Base-by-base conservation (phyloP, 2,888 invertebrate genomes). In the Dastarcus helophoroides region DNA sequence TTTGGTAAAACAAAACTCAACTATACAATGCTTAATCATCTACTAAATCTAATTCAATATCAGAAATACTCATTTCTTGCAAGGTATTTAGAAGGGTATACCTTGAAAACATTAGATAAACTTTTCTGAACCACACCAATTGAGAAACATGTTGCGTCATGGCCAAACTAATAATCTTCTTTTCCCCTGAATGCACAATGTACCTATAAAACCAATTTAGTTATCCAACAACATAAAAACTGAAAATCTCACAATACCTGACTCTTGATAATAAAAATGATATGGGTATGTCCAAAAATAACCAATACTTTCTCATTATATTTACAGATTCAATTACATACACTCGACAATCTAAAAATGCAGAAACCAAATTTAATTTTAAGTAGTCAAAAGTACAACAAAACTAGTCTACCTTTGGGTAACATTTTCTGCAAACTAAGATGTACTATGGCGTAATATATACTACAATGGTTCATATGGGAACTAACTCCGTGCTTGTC, bases 401-500 rank as follows among this genome's bases (percentile, higher is more conserved):
- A 26, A 23, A 19, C 14, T 21, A 17, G 16, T 73, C 71, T 59
- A 82, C 82, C 71, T 58, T 71, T 66, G 45, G 83, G 83, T 63
- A 84, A 68, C 57, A 73, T 67, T 53, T 75, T 76, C 47, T 80
- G 76, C 54, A 83, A 69, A 58, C 79, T 79, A 53, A 88, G 69
- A 50, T 81, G 77, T 31, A 82, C 80, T 29, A 85, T 68, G 31
- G 82, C 83, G 64, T 79, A 81, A 58, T 81, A 88, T 39, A 88
- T 73, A 36, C 88, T 80, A 39, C 75, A 76, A 58, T 98, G 98
- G 65, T 98, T 98, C 13, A 73, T 67, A 64, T 98, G 97, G 4
- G 82, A 77, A 45, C 93, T 94, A 4, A 98, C 79, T 29, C 97
- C 98, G 54, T 79, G 71, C 51, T 80, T 76, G 63, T 98, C 98